These are phyloP conservation scores for Hyperoplus immaculatus DNA, from an alignment of 2,797 vertebrate genomes.

Conservation along the genomic window DNA sequence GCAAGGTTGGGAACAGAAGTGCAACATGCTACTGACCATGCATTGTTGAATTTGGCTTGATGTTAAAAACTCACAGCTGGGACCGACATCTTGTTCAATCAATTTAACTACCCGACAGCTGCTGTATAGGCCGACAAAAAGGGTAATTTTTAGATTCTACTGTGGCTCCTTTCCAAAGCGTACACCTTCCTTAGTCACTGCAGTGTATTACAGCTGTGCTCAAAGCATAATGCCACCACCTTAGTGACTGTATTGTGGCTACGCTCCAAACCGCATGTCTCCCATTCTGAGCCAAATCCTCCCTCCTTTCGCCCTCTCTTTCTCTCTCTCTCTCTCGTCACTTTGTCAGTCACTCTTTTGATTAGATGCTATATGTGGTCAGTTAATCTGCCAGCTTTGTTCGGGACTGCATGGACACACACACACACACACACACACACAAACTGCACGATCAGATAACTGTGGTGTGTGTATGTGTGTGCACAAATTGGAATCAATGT, in stretches of 20 bases:
- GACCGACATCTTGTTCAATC: neutral
- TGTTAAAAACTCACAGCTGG: neutral
- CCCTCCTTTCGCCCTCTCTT: constrained; percentile 10
- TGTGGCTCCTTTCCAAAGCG: constrained; percentile 26
- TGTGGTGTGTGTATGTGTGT: constrained; percentile 26
- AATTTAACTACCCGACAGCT: constrained; percentile 15
- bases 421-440: constrained; percentile 8
- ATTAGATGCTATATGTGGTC: constrained; percentile 55
- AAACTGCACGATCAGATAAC: constrained; percentile 20
- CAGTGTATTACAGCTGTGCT: constrained; percentile 31
- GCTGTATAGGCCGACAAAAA: constrained; percentile 13
- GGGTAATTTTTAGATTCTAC: neutral
- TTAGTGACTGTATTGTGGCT: constrained; percentile 23
- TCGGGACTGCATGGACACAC: constrained; percentile 29
- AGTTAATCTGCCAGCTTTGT: constrained; percentile 58
- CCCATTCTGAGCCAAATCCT: constrained; percentile 54
- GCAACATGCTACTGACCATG: constrained; percentile 28
- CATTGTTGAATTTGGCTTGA: constrained; percentile 14
- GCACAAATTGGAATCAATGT: constrained; percentile 24
- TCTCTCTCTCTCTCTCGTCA: constrained; percentile 29
- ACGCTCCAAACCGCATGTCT: too few relatives aligned
- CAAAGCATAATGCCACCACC: constrained; percentile 36
- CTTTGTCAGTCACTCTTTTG: constrained; percentile 32
- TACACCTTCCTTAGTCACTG: constrained; percentile 8
- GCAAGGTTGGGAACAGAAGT: constrained; percentile 19